A percentile compares a stretch with the other conserved stretches of the same genome.
Conservation (phyloP, 2,888 invertebrate species). For the Epinotia nisella region DNA sequence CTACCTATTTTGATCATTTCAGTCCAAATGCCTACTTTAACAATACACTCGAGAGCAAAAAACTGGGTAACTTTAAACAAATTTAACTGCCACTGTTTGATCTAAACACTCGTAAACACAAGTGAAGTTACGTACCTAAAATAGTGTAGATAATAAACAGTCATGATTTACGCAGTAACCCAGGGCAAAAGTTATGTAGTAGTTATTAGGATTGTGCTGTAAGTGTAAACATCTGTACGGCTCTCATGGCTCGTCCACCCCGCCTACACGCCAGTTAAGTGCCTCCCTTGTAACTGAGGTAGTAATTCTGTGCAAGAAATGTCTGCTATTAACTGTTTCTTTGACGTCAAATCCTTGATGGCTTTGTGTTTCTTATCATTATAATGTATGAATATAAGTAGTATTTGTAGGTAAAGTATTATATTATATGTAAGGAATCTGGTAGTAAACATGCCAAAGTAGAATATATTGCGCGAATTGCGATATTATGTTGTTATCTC, state of each 20-base stretch:
- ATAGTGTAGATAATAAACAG: not conserved
- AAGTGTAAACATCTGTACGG: conserved; percentile 14
- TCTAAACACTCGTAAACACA: not conserved
- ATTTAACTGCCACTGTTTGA: too few species aligned
- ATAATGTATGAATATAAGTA: not conserved
- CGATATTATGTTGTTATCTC: not conserved
- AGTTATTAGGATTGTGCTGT: not conserved
- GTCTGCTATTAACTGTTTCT: conserved; percentile 18
- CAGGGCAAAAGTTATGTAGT: not conserved
- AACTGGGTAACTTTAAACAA: too few species aligned
- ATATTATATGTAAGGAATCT: not conserved
- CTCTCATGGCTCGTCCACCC: conserved; percentile 17
- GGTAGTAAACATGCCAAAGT: not conserved
- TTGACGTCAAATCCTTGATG: conserved; percentile 26
- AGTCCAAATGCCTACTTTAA: too few species aligned
- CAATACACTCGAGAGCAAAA: too few species aligned
- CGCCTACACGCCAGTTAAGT: conserved; percentile 23
- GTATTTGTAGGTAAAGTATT: not conserved
- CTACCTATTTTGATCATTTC: too few species aligned
- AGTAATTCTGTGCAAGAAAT: conserved; percentile 17
- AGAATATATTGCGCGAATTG: not conserved
- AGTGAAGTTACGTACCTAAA: not conserved
- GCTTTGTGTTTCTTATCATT: conserved; percentile 4
- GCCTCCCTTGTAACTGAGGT: conserved; percentile 19
- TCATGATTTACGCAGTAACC: not conserved